Evolutionary conservation across 2,888 invertebrate genomes (phyloP), one percentile per base, ranked within the genome.

Genomic region (Scaptomyza polygonia): DNA sequence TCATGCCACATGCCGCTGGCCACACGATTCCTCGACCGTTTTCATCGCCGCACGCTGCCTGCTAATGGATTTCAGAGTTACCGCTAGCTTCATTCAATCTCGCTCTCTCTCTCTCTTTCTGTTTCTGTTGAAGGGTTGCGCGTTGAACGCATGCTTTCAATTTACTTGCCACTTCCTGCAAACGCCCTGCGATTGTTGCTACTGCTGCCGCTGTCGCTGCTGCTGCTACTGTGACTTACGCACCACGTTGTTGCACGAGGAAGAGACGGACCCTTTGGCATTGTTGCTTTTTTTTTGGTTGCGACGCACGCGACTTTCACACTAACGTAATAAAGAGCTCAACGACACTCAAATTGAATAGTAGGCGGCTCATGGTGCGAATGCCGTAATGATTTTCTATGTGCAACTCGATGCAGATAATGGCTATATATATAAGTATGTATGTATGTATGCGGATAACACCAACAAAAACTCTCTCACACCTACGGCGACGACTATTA

Each of bases 291-390:
- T 84, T 84, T 80, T 65, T 54, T 62, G 78, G 77, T 4, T 16
- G 39, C 1, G 14, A 39, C 83, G 78, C 88, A 89, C 89, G 88
- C 88, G 88, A 88, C 88, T 88, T 89, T 90, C 88, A 88, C 90
- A 90, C 90, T 88, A 88, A 89, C 86, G 80, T 89, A 90, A 89
- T 90, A 89, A 90, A 90, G 90, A 90, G 90, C 90, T 90, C 89
- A 89, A 83, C 88, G 90, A 89, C 89, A 90, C 88, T 88, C 88
- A 88, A 88, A 87, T 89, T 89, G 88, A 88, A 89, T 87, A 82
- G 14, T 36, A 16, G 87, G 78, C 88, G 82, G 78, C 89, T 75
- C 81, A 77, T 89, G 89, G 90, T 90, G 90, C 84, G 89, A 90
- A 90, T 88, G 82, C 76, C 80, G 88, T 89, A 88, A 89, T 89